phyloP scores from a whole-genome alignment of 2,797 vertebrate species.

The Sciurus vulgaris region DNA sequence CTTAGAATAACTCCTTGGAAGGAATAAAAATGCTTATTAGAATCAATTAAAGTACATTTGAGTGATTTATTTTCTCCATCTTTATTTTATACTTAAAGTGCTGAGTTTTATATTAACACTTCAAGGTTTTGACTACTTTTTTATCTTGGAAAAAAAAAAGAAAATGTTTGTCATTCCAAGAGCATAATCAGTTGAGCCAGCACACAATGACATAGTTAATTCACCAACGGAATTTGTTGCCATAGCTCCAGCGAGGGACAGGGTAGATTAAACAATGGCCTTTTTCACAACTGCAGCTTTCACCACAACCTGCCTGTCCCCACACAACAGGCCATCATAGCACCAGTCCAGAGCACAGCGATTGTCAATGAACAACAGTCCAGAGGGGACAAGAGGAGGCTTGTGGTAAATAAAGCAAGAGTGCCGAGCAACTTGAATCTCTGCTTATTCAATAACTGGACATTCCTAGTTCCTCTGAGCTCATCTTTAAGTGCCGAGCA shows the following conservation, averaged over 20 bases:
- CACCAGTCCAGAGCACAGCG: slow-evolving; percentile 62
- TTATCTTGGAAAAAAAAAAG: slow-evolving; percentile 53
- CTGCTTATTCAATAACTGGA: slow-evolving; percentile 76
- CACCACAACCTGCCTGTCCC: slow-evolving; percentile 81
- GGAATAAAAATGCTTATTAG: slow-evolving; percentile 65
- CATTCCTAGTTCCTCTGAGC: slow-evolving; percentile 60
- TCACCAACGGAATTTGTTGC: slow-evolving; percentile 87
- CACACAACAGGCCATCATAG: slow-evolving; percentile 62
- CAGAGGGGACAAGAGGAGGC: slow-evolving; percentile 46
- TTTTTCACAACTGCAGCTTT: slow-evolving; percentile 83
- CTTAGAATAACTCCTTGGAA: slow-evolving; percentile 56
- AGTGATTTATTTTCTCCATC: slow-evolving; percentile 60
- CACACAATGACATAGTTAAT: slow-evolving; percentile 86
- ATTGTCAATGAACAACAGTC: slow-evolving; percentile 70
- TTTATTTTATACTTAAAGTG: slow-evolving; percentile 66
- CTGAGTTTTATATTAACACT: slow-evolving; percentile 66
- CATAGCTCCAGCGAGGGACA: slow-evolving; percentile 86
- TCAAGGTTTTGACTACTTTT: slow-evolving; percentile 72
- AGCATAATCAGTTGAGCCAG: slow-evolving; percentile 79
- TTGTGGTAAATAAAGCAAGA: slow-evolving; percentile 70
- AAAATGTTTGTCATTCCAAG: slow-evolving; percentile 84
- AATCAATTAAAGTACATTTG: slow-evolving; percentile 24
- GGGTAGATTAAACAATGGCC: slow-evolving; percentile 88
- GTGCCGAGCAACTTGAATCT: slow-evolving; percentile 60
- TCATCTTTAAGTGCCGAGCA: slow-evolving; percentile 76